A percentile compares a stretch with the other conserved stretches of the same genome.
Conservation (phyloP, 2,797 vertebrate genomes). For the Protosalanx chinensis region DNA sequence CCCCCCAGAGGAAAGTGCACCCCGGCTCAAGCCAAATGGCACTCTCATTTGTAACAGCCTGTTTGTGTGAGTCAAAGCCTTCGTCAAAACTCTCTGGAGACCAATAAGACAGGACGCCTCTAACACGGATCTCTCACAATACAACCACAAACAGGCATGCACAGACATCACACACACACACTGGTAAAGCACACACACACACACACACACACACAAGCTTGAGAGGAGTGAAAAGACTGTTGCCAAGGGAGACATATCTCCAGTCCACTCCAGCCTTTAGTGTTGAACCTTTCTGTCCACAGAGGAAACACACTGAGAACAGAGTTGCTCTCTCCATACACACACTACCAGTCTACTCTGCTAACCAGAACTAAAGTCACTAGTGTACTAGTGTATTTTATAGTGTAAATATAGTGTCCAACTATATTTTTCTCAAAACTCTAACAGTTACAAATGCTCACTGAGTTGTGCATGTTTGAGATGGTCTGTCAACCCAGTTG, state of each 20-base stretch:
- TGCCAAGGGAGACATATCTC: conserved; percentile 4
- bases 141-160: too few relatives aligned
- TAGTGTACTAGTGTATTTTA: too few relatives aligned
- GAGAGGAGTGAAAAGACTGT: neutral
- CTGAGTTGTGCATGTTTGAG: too few relatives aligned
- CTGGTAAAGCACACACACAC: neutral
- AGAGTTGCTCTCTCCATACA: neutral
- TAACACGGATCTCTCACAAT: neutral
- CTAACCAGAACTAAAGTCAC: neutral
- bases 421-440: too few relatives aligned
- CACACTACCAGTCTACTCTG: neutral
- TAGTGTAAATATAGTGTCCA: too few relatives aligned
- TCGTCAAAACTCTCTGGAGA: neutral
- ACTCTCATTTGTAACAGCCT: neutral
- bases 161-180: neutral
- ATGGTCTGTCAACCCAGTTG: too few relatives aligned
- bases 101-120: neutral
- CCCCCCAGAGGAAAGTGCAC: too few relatives aligned
- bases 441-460: too few relatives aligned
- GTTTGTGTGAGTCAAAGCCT: conserved; percentile 3
- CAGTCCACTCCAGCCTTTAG: conserved; percentile 2
- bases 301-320: neutral
- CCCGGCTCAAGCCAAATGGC: too few relatives aligned
- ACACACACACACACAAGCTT: neutral
- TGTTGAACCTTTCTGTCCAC: conserved; percentile 2